Evolutionary conservation across 2,888 invertebrate genomes (phyloP).

Genomic region (Gryllus longicercus): DNA sequence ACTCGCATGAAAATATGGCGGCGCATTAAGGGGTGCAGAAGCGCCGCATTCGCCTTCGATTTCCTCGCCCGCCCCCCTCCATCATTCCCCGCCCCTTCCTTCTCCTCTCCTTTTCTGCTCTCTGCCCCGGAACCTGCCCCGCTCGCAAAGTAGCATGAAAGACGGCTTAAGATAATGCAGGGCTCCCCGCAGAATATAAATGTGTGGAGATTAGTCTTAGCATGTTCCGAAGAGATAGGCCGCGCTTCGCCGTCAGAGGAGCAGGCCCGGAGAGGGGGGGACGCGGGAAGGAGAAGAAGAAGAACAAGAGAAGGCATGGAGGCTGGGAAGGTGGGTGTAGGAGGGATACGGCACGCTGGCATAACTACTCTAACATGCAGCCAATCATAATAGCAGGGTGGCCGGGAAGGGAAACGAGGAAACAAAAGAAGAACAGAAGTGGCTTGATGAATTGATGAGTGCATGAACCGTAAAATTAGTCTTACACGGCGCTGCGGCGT

Average conservation of each 20-base stretch:
- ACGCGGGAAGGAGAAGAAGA: not conserved
- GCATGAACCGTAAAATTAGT: slow-evolving; percentile 44
- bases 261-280: not conserved
- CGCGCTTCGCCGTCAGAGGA: slow-evolving; percentile 7
- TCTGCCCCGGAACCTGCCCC: not conserved
- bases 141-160: slow-evolving; percentile 17
- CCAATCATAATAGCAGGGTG: not conserved
- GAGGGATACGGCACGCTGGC: not conserved
- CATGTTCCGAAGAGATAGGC: slow-evolving; percentile 23
- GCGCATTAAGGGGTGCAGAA: not conserved
- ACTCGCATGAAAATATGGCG: not conserved
- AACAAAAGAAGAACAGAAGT: slow-evolving; percentile 20
- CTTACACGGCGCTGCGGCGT: not conserved
- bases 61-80: not conserved
- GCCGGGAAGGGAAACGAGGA: not conserved
- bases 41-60: not conserved
- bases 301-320: not conserved
- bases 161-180: slow-evolving; percentile 17
- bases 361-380: not conserved
- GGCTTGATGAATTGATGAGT: slow-evolving; percentile 42
- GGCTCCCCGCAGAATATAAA: slow-evolving; percentile 28
- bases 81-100: too few species aligned
- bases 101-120: too few species aligned
- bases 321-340: not conserved
- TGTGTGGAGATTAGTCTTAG: slow-evolving; percentile 35